Base-by-base conservation (phyloP, 2,888 invertebrate species). In the Eilema griseolum region DNA sequence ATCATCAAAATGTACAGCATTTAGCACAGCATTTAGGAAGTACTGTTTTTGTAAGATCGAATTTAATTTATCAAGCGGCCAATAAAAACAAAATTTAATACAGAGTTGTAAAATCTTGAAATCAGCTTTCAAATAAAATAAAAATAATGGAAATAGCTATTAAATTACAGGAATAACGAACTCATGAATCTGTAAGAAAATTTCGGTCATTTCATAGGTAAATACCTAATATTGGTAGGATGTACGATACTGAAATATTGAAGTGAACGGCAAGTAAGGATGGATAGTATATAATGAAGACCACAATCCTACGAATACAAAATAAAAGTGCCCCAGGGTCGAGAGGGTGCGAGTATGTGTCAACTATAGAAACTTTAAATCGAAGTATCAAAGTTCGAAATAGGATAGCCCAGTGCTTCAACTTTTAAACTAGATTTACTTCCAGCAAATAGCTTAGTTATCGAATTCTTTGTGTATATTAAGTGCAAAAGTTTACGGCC, bases 341-440 rank as follows among this genome's bases (percentile, higher is more conserved):
- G 59, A 59, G 59, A 59, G 26, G 4, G 59, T 59, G 24, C 26
- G 16, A 59, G 28, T 59, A 14, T 23, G 31, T 23, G 52, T 64
- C 31, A 14, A 52, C n/a, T 31, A 12, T 8, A 31, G 28, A 28
- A 66, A 66, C 37, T 66, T 70, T 70, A 70, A 69, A 66, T 70
- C 61, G 66, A 66, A 66, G 66, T 66, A 37, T 66, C 66, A 56
- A 70, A 70, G 61, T 70, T 70, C 52, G 37, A 57, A 66, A 24
- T 64, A 28, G 56, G 61, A 66, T 56, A 37, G 61, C 28, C 14
- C 37, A n/a, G 11, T 61, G 52, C 28, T 59, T 33, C 52, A 61
- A 60, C 33, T 69, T 69, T 61, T 65, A 52, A 69, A 69, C 64
- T 52, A 70, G 67, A 63, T 72, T 69, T 72, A 41, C 66, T 69